Evolutionary conservation across 2,113 vertebrate genomes (phyloP), one percentile per base, ranked within the genome.

Genomic region (Erythrolamprus reginae): DNA sequence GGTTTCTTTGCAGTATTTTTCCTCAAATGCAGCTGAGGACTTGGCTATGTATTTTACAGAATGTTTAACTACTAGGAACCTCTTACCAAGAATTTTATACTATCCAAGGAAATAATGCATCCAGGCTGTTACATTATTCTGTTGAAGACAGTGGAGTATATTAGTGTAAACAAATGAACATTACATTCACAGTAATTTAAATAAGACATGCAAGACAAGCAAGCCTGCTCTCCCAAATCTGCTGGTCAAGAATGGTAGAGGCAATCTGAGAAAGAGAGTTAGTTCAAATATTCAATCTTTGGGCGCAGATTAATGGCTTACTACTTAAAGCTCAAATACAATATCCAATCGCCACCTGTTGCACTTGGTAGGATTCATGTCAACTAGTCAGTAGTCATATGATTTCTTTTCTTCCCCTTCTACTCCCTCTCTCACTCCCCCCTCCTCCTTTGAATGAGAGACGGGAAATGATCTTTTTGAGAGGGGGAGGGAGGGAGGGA

Each of bases 301-400:
- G n/a, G 45, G 50, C 42, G 28, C 7, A 70, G 33, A 24, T 90
- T 24, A 86, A 58, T 4, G 61, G 55, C 47, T 42, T 52, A 65
- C 47, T 12, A 38, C 9, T 47, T 52, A 52, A 2, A 38, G 7
- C 24, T 70, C 38, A 19, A 8, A 13, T 38, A 61, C 6, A 19
- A 42, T 53, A 21, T n/a, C 13, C 17, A 61, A 28, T 50, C 9
- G 90, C 48, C 87, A 88, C 86, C 91, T 92, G 88, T 38, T 92
- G 90, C 93, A 15, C 10, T 88, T 19, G 50, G 47, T n/a, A 51
- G 28, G 58, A 4, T 88, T 61, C 15, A n/a, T 88, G 47, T 33
- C 47, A 24, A 5, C 15, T n/a, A 51, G 13, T 17, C 10, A 70
- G 23, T 23, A 70, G 19, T 50, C 47, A 88, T 5, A 52, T 38